Base-by-base conservation (phyloP, 2,113 vertebrate species). In the Brachypodius melanocephalos region DNA sequence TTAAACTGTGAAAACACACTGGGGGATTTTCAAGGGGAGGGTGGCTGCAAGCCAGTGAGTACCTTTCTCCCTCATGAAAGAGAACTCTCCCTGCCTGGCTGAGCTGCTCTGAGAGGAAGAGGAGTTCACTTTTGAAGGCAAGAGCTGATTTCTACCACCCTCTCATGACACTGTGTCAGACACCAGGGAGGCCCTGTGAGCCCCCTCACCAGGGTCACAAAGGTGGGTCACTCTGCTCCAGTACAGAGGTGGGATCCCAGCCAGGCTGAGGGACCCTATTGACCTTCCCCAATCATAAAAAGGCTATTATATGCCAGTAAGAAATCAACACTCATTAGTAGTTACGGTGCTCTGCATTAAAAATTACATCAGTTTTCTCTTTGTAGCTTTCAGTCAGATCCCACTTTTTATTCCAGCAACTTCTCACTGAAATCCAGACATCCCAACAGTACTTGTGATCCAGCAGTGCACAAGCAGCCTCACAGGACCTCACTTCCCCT, bases 101-200 rank as follows among this genome's bases (percentile, higher is more conserved):
- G 2, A 68, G 40, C 22, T 59, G 36, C 57, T 63, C 34, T 68
- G 11, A 43, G 43, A 43, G 63, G 1, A 69, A 48, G 54, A 2
- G 43, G 3, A 77, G 14, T 3, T 74, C 31, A 5, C 55, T 38
- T 38, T 26, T 34, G 57, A 38, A 80, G 71, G 10, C 2, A 2
- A 22, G 40, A 76, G 31, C 31, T 21, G 42, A 22, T 57, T 84
- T 55, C 63, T 75, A 14, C 40, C 1, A 1, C 34, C 17, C 5
- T 20, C 32, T 76, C 68, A 4, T 3, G 2, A 17, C 28, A 12
- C 24, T 0, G 0, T 4, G 2, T 29, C 66, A 78, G 25, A 22
- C 24, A 6, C 12, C 0, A 1, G 32, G 0, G 2, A 40, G 34
- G 49, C 18, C 38, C 26, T 1, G 0, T 4, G 14, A 48, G 32